Evolutionary conservation across 2,797 vertebrate genomes (phyloP), one percentile per base, ranked within the genome.

Genomic region (Xenopus petersii): DNA sequence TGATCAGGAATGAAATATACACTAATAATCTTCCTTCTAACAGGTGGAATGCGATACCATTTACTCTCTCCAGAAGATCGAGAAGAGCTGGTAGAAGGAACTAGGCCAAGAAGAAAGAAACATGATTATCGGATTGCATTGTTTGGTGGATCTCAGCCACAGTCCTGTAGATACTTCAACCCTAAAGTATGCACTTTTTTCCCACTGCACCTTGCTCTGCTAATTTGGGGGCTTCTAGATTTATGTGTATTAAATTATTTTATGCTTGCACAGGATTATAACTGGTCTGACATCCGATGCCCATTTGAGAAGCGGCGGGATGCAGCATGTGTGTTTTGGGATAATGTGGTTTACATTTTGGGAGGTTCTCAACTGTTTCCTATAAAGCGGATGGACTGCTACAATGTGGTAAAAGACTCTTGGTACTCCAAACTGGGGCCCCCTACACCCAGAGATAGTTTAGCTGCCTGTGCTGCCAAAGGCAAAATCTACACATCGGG

Each of bases 391-490:
- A 99, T 99, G 97, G 96, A 99, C 89, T 99, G 97, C 84, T 99
- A 98, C 87, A 99, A 99, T 47, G 97, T 99, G 64, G 93, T 97
- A 79, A 98, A 99, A 86, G 97, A 98, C 87, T 98, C 96, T 89
- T 99, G 97, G 96, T 98, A 98, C 87, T 98, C 96, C 83, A 99
- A 97, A 87, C 91, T 98, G 81, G 97, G 96, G 12, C 97, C 96
- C 33, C 95, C 95, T 15, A 98, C 95, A 21, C 95, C 96, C 72
- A 92, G 96, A n/a, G 96, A 98, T 89, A 98, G 96, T 85, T 90
- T 99, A 82, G 96, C 96, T 72, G 97, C 96, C 72, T 98, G 96
- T 73, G 95, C 96, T 60, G 92, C 94, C 36, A 93, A 97, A 87
- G 96, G 96, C 83, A 98, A 98, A 87, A 98, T 98, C 89, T 99